Base-by-base conservation (phyloP, 2,113 vertebrate species). In the Grus americana region DNA sequence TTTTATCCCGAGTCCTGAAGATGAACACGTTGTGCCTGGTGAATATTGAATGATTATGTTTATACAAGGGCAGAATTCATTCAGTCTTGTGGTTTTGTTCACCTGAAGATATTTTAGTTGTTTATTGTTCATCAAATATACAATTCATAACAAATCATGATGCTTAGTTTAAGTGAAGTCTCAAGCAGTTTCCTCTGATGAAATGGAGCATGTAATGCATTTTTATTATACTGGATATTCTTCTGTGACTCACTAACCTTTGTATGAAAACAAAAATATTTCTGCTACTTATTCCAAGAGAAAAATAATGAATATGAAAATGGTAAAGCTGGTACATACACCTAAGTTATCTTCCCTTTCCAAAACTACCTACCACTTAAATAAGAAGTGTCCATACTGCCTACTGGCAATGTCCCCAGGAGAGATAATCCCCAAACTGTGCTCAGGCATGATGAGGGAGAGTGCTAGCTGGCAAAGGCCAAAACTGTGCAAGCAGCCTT, bases 401-500 rank as follows among this genome's bases (percentile, higher is more conserved):
- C 30, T 62, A 2, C 21, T 70, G 24, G 46, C 19, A 73, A 40
- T 42, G 16, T 34, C 42, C 7, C 9, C 49, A 40, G 38, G 1
- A 29, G 30, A 6, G 5, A 10, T 83, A 73, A 86, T 54, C 40
- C 34, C n/a, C 36, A 68, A 4, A 21, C 44, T 57, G 8, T 83
- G 40, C 71, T 76, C 54, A 57, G 49, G 10, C 18, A 22, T 4
- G 18, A 40, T 40, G 14, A 80, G 46, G 24, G 34, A 36, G 18
- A 34, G 21, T 20, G 34, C 9, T 36, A 44, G 54, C 26, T 68
- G 72, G 11, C n/a, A 66, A 85, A 80, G 65, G 8, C 9, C 50
- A 62, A 70, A 86, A 17, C 4, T 8, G 0, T 44, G 27, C 34
- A 61, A 55, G 67, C 0, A 0, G 8, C 62, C 34, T 66, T 79